A percentile compares a stretch with the other conserved stretches of the same genome.
Conservation (phyloP, 2,888 invertebrate species). For the Heliconius ethilla region DNA sequence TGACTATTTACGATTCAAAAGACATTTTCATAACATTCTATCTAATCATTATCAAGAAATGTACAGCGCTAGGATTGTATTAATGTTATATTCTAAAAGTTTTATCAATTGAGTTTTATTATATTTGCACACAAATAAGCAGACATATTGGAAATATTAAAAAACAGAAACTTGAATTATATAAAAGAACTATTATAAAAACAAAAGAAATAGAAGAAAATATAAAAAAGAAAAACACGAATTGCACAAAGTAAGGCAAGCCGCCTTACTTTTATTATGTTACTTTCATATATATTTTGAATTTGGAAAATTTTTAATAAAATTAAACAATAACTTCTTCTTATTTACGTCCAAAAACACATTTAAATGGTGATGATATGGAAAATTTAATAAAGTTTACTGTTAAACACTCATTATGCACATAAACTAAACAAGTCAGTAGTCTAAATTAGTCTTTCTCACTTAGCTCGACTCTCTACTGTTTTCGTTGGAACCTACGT, state of each 20-base stretch:
- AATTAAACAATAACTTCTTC: background rate
- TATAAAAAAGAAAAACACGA: background rate
- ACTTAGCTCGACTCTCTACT: conserved; percentile 86
- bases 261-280: background rate
- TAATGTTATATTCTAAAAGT: background rate
- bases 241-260: background rate
- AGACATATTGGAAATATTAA: too few relatives aligned
- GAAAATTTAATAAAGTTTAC: background rate
- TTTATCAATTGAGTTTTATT: background rate
- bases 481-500: conserved; percentile 85
- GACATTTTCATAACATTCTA: background rate
- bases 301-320: background rate
- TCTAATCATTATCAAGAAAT: background rate
- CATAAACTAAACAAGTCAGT: conserved; percentile 11
- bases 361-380: background rate
- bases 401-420: background rate
- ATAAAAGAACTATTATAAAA: background rate
- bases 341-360: background rate
- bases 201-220: background rate
- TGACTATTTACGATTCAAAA: conserved; percentile 8
- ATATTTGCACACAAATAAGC: background rate
- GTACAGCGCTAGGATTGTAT: background rate
- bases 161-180: background rate
- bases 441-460: background rate
- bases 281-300: too few relatives aligned